Percentiles rank a stretch among this genome's conserved stretches.
Conservation (phyloP, 1,140 invertebrate species). For the Lanistes nyassanus region DNA sequence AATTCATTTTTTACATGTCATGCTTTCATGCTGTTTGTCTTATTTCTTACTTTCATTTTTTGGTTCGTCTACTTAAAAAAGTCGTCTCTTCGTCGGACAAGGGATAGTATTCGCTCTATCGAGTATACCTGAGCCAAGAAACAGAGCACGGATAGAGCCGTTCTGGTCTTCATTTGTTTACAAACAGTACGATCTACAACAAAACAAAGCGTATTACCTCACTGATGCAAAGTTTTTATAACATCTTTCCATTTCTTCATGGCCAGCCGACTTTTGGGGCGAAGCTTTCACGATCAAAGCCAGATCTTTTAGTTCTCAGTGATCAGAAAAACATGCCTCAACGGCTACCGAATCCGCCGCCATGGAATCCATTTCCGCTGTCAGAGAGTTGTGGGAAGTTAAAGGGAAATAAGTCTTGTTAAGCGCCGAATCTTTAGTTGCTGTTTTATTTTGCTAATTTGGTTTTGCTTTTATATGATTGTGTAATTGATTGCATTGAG, state of each 20-base stretch:
- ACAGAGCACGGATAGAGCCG: too few species aligned
- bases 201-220: constrained; percentile 9
- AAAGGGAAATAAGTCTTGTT: constrained; percentile 22
- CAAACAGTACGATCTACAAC: not conserved
- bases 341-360: constrained; percentile 38
- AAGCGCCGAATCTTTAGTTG: not conserved
- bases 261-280: not conserved
- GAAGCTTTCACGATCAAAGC: constrained; percentile 1
- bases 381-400: constrained; percentile 21
- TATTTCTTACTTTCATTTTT: too few species aligned
- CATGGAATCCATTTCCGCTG: constrained; percentile 35
- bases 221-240: constrained; percentile 5
- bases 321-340: constrained; percentile 35
- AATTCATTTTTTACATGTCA: too few species aligned
- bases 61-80: too few species aligned
- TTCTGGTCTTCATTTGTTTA: constrained; percentile 7
- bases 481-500: not conserved
- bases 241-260: constrained; percentile 4
- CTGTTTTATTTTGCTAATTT: too few species aligned
- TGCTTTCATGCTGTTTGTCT: too few species aligned
- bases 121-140: too few species aligned
- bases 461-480: too few species aligned
- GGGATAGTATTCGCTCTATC: too few species aligned
- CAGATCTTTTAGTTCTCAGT: not conserved
- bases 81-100: too few species aligned